phyloP scores from a whole-genome alignment of 2,888 invertebrate species.

The Fragum sueziense region DNA sequence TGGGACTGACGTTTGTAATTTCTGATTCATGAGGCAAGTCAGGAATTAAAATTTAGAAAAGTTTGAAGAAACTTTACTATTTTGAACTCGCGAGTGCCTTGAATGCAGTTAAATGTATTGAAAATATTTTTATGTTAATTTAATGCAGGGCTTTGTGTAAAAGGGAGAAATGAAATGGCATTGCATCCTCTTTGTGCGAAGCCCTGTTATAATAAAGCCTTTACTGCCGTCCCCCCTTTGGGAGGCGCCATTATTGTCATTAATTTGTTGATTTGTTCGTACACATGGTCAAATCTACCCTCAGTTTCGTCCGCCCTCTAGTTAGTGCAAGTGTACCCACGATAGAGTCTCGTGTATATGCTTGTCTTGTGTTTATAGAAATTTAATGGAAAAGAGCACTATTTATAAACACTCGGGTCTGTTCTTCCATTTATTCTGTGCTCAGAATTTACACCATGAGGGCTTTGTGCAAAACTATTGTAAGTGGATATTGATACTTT shows the following conservation, averaged over 20 bases:
- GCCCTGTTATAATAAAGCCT: too few relatives aligned
- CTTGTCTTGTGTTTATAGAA: slow-evolving; percentile 94
- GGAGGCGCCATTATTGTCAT: slow-evolving; percentile 37
- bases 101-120: too few relatives aligned
- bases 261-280: not conserved
- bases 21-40: not conserved
- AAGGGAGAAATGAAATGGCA: too few relatives aligned
- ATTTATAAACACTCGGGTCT: slow-evolving; percentile 92
- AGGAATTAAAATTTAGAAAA: not conserved
- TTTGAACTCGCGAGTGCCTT: too few relatives aligned
- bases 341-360: slow-evolving; percentile 62
- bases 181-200: too few relatives aligned
- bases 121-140: too few relatives aligned
- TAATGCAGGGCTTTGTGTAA: too few relatives aligned
- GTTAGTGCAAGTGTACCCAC: slow-evolving; percentile 77
- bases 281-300: slow-evolving; percentile 44
- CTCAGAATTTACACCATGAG: slow-evolving; percentile 7
- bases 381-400: slow-evolving; percentile 92
- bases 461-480: too few relatives aligned
- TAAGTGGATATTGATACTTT: too few relatives aligned
- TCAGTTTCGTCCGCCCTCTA: slow-evolving; percentile 70
- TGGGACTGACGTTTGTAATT: too few relatives aligned
- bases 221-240: slow-evolving; percentile 36
- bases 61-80: too few relatives aligned
- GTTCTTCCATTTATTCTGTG: slow-evolving; percentile 36